Evolutionary conservation across 2,113 vertebrate species (phyloP), one percentile per base, ranked within the genome.

Genomic region (Stictonetta naevosa): DNA sequence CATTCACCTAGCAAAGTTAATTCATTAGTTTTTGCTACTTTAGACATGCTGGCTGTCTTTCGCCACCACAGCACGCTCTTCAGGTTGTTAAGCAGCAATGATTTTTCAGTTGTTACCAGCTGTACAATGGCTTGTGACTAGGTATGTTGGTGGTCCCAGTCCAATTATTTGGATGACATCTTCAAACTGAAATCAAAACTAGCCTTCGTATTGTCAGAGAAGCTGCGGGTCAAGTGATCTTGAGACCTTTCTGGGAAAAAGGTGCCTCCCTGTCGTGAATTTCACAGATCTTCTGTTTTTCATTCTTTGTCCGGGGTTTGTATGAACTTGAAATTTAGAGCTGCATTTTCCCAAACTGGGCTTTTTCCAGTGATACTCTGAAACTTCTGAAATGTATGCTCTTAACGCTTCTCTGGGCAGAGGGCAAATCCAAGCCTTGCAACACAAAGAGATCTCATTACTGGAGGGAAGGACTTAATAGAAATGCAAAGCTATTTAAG

Each of bases 1-100:
- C 73, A n/a, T 92, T 92, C 93, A 94, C 58, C 80, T 76, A 86
- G 93, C 69, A 75, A 90, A 96, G 58, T 92, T 92, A 83, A 96
- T 88, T 93, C 75, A 59, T 60, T 75, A 42, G n/a, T 36, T 95
- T 86, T 85, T 95, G 86, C 69, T 68, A 22, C 83, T 96, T 90
- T 90, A 92, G 80, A 25, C 26, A 26, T 76, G 50, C 56, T 76
- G 58, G 21, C 67, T 92, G 10, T 67, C 63, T 95, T 83, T 67
- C 92, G 92, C 85, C 6, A 5, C 79, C 53, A 34, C 93, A 93
- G 83, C 88, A 75, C 68, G 18, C 90, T 88, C 72, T 44, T 52
- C 1, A 31, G 38, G 34, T n/a, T 88, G 73, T 75, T 81, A 75
- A 92, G 64, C 88, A 95, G 79, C 16, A 88, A 29, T 68, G 42